phyloP scores from a whole-genome alignment of 2,888 invertebrate species.

The Eupithecia centaureata region DNA sequence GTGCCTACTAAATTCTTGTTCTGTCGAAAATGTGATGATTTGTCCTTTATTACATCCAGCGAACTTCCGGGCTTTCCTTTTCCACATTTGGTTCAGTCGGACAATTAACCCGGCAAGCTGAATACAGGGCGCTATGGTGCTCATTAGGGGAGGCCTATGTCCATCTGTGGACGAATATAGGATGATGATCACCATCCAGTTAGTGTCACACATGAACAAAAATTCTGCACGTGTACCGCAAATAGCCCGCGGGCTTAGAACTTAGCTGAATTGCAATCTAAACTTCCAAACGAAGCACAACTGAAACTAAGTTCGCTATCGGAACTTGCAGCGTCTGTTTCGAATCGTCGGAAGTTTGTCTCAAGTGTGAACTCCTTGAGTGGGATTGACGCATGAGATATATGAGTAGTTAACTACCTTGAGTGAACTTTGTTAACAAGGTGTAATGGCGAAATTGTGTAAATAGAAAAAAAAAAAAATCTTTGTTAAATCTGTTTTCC shows the following conservation, averaged over 20 bases:
- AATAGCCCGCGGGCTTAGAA: background rate
- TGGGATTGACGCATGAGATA: background rate
- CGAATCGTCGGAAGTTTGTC: background rate
- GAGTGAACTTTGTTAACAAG: background rate
- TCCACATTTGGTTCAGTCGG: background rate
- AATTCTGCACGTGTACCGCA: background rate
- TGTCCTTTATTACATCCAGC: background rate
- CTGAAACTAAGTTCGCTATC: conserved; percentile 5
- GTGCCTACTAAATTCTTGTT: background rate
- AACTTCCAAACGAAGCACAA: conserved; percentile 29
- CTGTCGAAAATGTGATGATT: background rate
- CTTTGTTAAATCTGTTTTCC: no score
- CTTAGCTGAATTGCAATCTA: conserved; percentile 29
- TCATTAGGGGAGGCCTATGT: no score
- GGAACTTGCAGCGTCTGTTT: conserved; percentile 6
- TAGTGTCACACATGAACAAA: background rate
- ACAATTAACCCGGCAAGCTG: no score
- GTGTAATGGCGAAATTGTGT: background rate
- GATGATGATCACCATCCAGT: no score
- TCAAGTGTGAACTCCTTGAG: background rate
- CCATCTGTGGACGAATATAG: no score
- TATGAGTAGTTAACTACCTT: no score
- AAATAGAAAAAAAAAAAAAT: no score
- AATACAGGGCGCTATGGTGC: no score
- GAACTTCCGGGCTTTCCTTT: background rate